Evolutionary conservation across 2,113 vertebrate species (phyloP).

Genomic region (Orthonyx spaldingii): DNA sequence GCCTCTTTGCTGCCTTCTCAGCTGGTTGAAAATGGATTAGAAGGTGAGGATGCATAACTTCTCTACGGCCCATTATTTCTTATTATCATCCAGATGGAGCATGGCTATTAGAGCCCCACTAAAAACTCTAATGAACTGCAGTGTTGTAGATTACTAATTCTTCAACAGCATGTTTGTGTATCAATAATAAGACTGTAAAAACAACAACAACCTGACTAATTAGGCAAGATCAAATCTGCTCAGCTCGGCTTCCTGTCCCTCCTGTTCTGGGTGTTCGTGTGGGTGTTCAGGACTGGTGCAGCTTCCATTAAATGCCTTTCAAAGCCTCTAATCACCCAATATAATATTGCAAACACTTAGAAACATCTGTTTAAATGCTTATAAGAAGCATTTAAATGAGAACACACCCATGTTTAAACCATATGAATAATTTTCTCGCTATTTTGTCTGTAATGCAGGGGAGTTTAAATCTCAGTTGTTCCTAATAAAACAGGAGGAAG

Average conservation of each 20-base stretch:
- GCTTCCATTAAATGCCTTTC: background rate
- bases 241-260: background rate
- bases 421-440: background rate
- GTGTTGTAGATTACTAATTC: constrained; percentile 5
- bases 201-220: constrained; percentile 27
- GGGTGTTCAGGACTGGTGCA: background rate
- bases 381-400: background rate
- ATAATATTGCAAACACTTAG: background rate
- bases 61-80: constrained; percentile 13
- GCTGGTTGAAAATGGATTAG: constrained; percentile 34
- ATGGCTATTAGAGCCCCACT: background rate
- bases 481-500: background rate
- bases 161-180: constrained; percentile 5
- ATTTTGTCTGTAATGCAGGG: background rate
- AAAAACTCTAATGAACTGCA: constrained; percentile 22
- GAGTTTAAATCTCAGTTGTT: background rate
- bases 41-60: constrained; percentile 19
- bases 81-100: constrained; percentile 31
- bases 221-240: constrained; percentile 27
- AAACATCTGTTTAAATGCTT: background rate
- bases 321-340: background rate
- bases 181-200: constrained; percentile 17
- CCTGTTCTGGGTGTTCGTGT: background rate
- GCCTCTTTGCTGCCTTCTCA: background rate
- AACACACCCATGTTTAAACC: background rate